Evolutionary conservation across 2,797 vertebrate genomes (phyloP).

Genomic region (Coranthus polyacanthus): DNA sequence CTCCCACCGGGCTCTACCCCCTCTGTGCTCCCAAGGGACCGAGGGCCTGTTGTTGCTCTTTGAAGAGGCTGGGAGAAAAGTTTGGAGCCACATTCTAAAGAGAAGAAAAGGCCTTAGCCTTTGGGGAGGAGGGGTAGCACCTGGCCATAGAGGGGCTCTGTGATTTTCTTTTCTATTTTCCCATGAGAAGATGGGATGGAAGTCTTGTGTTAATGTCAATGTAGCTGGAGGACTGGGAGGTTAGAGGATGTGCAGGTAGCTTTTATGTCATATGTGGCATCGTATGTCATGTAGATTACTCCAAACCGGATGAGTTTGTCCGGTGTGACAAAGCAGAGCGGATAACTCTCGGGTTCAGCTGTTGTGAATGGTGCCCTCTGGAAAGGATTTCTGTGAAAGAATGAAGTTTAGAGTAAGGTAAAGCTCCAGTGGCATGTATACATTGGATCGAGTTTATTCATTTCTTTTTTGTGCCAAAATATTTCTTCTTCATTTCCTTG

Average conservation of each 20-base stretch:
- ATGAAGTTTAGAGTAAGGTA: slow-evolving; percentile 38
- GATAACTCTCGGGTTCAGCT: slow-evolving; percentile 31
- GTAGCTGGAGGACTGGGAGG: slow-evolving; percentile 68
- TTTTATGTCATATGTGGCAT: slow-evolving; percentile 69
- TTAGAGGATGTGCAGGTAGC: slow-evolving; percentile 61
- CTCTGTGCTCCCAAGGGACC: slow-evolving; percentile 80
- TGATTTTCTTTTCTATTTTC: slow-evolving; percentile 64
- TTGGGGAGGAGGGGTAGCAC: slow-evolving; percentile 83
- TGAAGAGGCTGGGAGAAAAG: slow-evolving; percentile 83
- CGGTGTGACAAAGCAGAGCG: slow-evolving; percentile 57
- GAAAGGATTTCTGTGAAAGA: slow-evolving; percentile 48
- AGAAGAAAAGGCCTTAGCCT: slow-evolving; percentile 83
- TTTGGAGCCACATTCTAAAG: slow-evolving; percentile 83
- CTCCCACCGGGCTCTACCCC: slow-evolving; percentile 78
- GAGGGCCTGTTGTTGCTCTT: slow-evolving; percentile 84
- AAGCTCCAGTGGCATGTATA: slow-evolving; percentile 36
- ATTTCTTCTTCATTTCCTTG: neutral
- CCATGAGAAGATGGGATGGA: slow-evolving; percentile 75
- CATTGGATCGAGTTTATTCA: slow-evolving; percentile 32
- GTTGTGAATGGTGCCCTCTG: slow-evolving; percentile 45
- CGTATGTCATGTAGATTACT: slow-evolving; percentile 61
- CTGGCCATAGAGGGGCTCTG: slow-evolving; percentile 78
- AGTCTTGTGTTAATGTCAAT: slow-evolving; percentile 59
- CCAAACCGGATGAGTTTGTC: slow-evolving; percentile 52
- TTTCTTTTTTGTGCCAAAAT: slow-evolving; percentile 7